These are phyloP conservation scores for Ceyx cyanopectus DNA, from an alignment of 2,113 vertebrate genomes.

Conservation along the genomic window DNA sequence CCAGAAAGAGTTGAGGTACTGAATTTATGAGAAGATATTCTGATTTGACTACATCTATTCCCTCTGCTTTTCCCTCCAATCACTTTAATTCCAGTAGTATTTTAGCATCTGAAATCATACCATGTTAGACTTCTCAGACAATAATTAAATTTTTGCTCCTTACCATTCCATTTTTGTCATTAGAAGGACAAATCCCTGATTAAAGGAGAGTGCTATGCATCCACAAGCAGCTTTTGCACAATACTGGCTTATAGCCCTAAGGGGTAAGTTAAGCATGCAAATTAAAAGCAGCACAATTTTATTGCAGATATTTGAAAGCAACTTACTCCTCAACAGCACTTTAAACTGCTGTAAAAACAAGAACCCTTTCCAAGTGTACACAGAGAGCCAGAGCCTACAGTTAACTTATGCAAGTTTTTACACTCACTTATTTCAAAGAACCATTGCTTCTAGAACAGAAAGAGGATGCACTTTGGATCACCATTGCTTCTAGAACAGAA, in stretches of 20 bases:
- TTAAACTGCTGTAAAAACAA: neutral
- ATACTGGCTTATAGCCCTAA: accelerated
- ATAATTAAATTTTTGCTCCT: neutral
- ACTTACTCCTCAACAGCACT: neutral
- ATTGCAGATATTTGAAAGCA: neutral
- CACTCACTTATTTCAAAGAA: neutral
- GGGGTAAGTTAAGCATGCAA: neutral
- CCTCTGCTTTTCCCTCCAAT: neutral
- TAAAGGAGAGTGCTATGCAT: neutral
- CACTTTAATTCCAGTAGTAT: neutral
- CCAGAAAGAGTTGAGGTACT: neutral
- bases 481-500: no score
- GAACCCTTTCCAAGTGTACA: neutral
- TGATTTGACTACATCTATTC: neutral
- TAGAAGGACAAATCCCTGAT: neutral
- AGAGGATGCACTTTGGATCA: no score
- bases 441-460: no score
- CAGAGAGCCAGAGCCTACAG: neutral
- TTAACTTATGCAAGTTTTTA: neutral
- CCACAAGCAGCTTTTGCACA: neutral
- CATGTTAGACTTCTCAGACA: neutral
- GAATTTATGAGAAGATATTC: neutral
- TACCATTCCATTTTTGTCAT: neutral
- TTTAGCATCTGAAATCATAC: neutral
- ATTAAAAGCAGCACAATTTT: neutral